These are phyloP conservation scores for Chelonoidis abingdonii DNA, from an alignment of 2,113 vertebrate genomes.

Conservation along the genomic window DNA sequence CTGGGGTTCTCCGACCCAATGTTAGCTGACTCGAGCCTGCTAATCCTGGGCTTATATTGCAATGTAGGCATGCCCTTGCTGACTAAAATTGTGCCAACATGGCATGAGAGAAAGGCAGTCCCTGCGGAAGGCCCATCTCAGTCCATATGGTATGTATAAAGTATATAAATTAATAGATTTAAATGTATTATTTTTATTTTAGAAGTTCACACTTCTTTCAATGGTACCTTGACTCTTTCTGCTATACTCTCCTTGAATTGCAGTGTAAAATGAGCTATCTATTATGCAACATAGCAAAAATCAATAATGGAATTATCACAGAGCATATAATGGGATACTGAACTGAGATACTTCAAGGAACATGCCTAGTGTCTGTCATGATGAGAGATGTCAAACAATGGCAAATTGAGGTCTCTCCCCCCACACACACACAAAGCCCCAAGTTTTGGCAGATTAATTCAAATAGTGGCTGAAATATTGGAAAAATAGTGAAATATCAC, in stretches of 20 bases:
- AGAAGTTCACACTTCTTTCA: not conserved
- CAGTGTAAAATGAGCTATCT: constrained; percentile 40
- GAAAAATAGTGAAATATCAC: constrained; percentile 48
- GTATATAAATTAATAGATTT: not conserved
- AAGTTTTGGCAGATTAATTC: constrained; percentile 8
- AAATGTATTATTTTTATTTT: constrained; percentile 24
- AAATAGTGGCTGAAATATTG: constrained; percentile 33
- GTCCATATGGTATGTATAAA: not conserved
- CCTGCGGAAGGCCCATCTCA: not conserved
- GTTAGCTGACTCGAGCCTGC: too few species aligned
- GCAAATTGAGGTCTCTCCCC: not conserved
- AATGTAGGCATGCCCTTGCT: too few species aligned
- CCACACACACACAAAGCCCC: too few species aligned
- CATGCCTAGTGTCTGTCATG: not conserved
- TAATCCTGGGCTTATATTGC: too few species aligned
- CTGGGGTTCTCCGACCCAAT: too few species aligned
- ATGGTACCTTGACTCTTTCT: not conserved
- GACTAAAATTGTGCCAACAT: not conserved
- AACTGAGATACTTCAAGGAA: not conserved
- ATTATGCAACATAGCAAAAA: constrained; percentile 32
- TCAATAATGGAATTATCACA: constrained; percentile 67
- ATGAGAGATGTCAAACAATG: not conserved
- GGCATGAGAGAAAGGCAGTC: not conserved
- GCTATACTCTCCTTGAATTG: constrained; percentile 51
- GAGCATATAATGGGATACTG: not conserved